phyloP scores from a whole-genome alignment of 2,797 vertebrate species.

The Brachyalestes nurse region DNA sequence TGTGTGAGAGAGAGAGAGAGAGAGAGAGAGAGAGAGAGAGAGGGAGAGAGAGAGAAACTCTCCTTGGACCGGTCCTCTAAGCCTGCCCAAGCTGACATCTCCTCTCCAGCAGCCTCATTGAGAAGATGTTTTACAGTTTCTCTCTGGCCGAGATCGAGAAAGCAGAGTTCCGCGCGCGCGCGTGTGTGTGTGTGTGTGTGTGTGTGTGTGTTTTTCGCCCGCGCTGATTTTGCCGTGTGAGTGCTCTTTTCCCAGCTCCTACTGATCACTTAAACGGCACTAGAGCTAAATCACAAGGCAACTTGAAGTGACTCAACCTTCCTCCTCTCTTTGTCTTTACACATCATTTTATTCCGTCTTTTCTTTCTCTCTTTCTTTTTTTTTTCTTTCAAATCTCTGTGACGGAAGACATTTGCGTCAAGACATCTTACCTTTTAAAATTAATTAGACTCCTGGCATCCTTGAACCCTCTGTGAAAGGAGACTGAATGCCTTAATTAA shows the following conservation, averaged over 20 bases:
- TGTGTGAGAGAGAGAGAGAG: constrained; percentile 25
- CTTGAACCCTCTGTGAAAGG: constrained; percentile 49
- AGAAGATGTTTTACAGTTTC: constrained; percentile 53
- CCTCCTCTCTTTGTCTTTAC: constrained; percentile 24
- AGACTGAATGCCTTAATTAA: constrained; percentile 57
- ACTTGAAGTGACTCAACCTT: constrained; percentile 34
- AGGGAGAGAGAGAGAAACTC: constrained; percentile 23
- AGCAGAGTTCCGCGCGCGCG: constrained; percentile 21
- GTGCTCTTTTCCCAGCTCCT: constrained; percentile 51
- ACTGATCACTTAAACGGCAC: constrained; percentile 47
- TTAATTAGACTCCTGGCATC: constrained; percentile 57
- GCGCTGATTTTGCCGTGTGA: constrained; percentile 15
- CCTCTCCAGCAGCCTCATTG: constrained; percentile 48
- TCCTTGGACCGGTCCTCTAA: constrained; percentile 22
- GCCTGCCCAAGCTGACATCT: constrained; percentile 42
- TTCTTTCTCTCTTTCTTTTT: constrained; percentile 22
- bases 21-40: constrained; percentile 10
- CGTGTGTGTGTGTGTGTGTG: constrained; percentile 6
- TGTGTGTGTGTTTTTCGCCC: not conserved
- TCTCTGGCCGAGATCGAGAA: constrained; percentile 37
- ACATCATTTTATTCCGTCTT: not conserved
- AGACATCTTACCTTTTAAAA: constrained; percentile 55
- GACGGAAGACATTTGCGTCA: constrained; percentile 52
- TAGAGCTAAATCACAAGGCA: constrained; percentile 35
- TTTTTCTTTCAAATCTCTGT: constrained; percentile 34